Conservation (phyloP, 2,113 vertebrate genomes). For the Pelecanus crispus region DNA sequence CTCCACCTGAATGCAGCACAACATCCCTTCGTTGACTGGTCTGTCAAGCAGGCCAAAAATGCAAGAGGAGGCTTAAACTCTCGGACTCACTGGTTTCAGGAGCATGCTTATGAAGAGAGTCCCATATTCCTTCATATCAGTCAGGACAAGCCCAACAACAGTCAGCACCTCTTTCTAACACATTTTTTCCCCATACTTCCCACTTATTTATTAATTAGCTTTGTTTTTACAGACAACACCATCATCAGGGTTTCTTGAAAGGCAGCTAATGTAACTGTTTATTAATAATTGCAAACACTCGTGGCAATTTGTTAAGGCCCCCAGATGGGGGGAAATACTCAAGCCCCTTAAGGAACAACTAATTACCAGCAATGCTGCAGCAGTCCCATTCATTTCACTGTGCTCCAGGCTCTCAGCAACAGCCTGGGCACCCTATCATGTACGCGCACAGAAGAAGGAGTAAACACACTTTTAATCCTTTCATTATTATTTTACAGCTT, state of each 20-base stretch:
- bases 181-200: not conserved
- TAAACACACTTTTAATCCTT: not conserved
- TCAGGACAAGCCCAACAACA: conserved; percentile 12
- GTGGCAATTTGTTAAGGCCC: not conserved
- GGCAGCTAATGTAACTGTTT: not conserved
- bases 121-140: not conserved
- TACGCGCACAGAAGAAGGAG: not conserved
- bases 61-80: conserved; percentile 29
- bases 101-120: conserved; percentile 21
- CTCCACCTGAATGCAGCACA: not conserved
- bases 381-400: not conserved
- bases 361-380: not conserved
- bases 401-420: not conserved
- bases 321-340: not conserved
- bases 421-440: not conserved
- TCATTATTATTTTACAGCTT: not conserved
- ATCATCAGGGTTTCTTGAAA: not conserved
- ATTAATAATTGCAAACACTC: not conserved
- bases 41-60: conserved; percentile 15
- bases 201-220: conserved; percentile 11
- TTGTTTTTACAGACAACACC: not conserved
- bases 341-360: not conserved
- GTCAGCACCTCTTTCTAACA: not conserved
- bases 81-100: conserved; percentile 19
- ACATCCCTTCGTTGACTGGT: not conserved